Percentiles rank a stretch among this genome's conserved stretches.
phyloP scores from a whole-genome alignment of 1,140 invertebrate species.

The Lasioglossum baleicum region DNA sequence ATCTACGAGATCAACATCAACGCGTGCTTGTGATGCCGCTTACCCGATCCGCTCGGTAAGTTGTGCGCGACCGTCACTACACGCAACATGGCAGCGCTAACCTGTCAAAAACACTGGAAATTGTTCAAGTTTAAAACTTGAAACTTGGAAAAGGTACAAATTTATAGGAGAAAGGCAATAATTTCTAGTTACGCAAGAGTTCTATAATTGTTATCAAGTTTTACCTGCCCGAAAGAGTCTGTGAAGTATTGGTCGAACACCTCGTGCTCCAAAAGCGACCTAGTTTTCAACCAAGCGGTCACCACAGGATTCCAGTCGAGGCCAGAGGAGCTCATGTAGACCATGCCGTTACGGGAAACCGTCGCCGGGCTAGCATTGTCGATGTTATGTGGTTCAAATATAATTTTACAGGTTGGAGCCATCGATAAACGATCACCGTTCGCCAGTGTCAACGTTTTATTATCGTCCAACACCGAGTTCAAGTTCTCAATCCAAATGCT shows the following conservation, averaged over 20 bases:
- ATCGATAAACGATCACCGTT: slow-evolving; percentile 96
- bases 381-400: slow-evolving; percentile 98
- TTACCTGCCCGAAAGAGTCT: slow-evolving; percentile 85
- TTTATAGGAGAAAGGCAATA: too few species aligned
- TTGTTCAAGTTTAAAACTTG: too few species aligned
- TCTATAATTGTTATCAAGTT: not conserved
- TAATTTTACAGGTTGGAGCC: slow-evolving; percentile 95
- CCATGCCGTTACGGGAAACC: slow-evolving; percentile 97
- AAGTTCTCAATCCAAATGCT: slow-evolving; percentile 99
- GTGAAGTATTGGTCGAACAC: slow-evolving; percentile 90
- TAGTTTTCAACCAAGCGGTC: slow-evolving; percentile 90
- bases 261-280: slow-evolving; percentile 86
- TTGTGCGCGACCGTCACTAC: too few species aligned
- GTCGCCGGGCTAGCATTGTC: slow-evolving; percentile 98
- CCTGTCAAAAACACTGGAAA: too few species aligned
- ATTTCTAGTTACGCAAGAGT: too few species aligned
- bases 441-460: slow-evolving; percentile 94
- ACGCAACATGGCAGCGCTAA: too few species aligned
- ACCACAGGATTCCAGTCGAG: slow-evolving; percentile 93
- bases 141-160: too few species aligned
- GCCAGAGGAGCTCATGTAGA: slow-evolving; percentile 98
- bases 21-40: too few species aligned
- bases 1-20: too few species aligned
- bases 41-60: too few species aligned
- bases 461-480: slow-evolving; percentile 97